Evolutionary conservation across 2,888 invertebrate species (phyloP).

Genomic region (Acanthosepion esculentum): DNA sequence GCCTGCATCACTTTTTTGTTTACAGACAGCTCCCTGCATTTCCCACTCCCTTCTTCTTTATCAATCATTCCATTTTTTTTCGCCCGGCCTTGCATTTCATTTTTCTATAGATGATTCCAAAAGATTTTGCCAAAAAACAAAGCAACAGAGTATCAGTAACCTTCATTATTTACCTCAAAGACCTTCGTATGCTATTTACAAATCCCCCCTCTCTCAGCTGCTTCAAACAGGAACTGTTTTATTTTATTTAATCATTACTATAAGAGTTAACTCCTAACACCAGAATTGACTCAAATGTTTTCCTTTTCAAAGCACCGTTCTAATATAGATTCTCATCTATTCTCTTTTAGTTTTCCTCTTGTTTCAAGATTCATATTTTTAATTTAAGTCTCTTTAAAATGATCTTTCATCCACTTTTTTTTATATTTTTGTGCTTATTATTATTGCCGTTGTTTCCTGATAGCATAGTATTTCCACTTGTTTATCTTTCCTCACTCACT

Average conservation of each 20-base stretch:
- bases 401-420: too few relatives aligned
- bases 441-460: too few relatives aligned
- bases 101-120: neutral
- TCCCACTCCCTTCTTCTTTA: neutral
- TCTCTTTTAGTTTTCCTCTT: too few relatives aligned
- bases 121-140: neutral
- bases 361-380: too few relatives aligned
- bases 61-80: neutral
- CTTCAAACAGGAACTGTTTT: neutral
- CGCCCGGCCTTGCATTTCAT: neutral
- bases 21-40: neutral
- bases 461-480: neutral
- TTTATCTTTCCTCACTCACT: neutral
- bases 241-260: neutral
- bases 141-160: neutral
- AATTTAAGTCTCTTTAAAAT: too few relatives aligned
- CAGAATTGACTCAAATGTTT: too few relatives aligned
- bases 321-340: too few relatives aligned
- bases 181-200: too few relatives aligned
- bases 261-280: neutral
- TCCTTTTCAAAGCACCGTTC: too few relatives aligned
- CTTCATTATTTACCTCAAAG: neutral
- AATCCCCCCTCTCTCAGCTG: neutral
- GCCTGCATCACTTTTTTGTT: neutral
- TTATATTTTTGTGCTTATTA: too few relatives aligned